Evolutionary conservation across 2,888 invertebrate genomes (phyloP).

Genomic region (Tricholauxania praeusta): DNA sequence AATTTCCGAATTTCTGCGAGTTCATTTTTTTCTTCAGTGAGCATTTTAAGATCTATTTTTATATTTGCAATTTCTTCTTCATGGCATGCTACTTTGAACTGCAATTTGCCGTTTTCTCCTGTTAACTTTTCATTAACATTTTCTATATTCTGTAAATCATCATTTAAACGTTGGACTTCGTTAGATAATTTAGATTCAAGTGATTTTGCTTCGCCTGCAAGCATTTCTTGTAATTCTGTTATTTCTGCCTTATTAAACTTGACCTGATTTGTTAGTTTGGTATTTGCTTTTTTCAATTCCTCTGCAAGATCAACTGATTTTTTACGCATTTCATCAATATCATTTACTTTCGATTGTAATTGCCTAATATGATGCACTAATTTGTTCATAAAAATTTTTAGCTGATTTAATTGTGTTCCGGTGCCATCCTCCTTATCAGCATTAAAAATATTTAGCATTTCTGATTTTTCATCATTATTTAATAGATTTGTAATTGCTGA

Average conservation of each 20-base stretch:
- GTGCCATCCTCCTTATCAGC: constrained; percentile 29
- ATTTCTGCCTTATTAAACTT: constrained; percentile 37
- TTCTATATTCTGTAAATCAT: constrained; percentile 47
- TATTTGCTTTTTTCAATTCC: constrained; percentile 36
- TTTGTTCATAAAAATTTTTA: constrained; percentile 41
- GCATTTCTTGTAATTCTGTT: constrained; percentile 44
- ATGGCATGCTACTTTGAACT: constrained; percentile 34
- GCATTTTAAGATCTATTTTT: constrained; percentile 17
- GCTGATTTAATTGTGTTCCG: constrained; percentile 32
- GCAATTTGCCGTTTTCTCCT: constrained; percentile 45
- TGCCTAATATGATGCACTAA: constrained; percentile 33
- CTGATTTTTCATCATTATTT: constrained; percentile 32
- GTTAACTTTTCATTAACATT: constrained; percentile 47
- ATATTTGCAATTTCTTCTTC: constrained; percentile 37
- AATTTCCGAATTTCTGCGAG: constrained; percentile 33
- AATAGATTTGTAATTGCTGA: neutral
- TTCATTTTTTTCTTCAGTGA: constrained; percentile 37
- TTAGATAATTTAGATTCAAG: constrained; percentile 41
- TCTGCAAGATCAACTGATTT: constrained; percentile 25
- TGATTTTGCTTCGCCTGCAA: constrained; percentile 42
- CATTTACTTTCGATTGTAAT: constrained; percentile 37
- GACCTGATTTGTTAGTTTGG: constrained; percentile 39
- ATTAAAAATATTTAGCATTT: constrained; percentile 10
- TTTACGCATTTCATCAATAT: constrained; percentile 36
- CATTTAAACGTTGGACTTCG: constrained; percentile 48